Evolutionary conservation across 2,888 invertebrate species (phyloP), one percentile per base, ranked within the genome.

Genomic region (Atrina japonica): DNA sequence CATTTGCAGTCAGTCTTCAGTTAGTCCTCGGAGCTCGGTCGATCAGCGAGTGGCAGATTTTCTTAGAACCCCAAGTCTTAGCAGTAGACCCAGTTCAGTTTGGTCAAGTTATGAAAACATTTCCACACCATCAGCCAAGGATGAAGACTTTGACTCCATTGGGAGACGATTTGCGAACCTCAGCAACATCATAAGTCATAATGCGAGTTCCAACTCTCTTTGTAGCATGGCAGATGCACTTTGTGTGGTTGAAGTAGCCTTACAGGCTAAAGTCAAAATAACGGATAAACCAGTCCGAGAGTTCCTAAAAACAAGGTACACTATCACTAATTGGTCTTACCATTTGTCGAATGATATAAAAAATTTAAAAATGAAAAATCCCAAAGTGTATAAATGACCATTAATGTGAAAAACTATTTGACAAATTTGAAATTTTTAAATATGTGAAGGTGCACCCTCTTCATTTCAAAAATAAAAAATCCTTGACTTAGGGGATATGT

Each of bases 181-280:
- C 16, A 66, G 63, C 27, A 70, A 77, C 16, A 63, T 70, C 7
- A 61, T 82, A 1, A 78, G 76, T 65, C 80, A 82, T 53, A 79
- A 74, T 53, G 75, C 83, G 5, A 79, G 81, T 40, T 73, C 78
- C 50, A 79, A 75, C n/a, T 78, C 83, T 3, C 60, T 81, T 30
- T 76, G 76, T 76, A 70, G 71, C 40, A 58, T 67, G 56, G 59
- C 63, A 3, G 66, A 59, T 30, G 63, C 74, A 27, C 61, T 80
- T 1, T 90, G 88, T 72, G 83, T 82, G 49, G 85, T 85, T 55
- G 87, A 89, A 66, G 83, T 92, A 59, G 80, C 81, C 7, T 83
- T 92, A 18, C 88, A 90, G 70, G 91, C 91, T 82, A 92, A 91
- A 80, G 87, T 91, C 72, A 92, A 92, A 84, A 90, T 92, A 40